Base-by-base conservation (phyloP, 2,113 vertebrate genomes). In the Barnardius zonarius region DNA sequence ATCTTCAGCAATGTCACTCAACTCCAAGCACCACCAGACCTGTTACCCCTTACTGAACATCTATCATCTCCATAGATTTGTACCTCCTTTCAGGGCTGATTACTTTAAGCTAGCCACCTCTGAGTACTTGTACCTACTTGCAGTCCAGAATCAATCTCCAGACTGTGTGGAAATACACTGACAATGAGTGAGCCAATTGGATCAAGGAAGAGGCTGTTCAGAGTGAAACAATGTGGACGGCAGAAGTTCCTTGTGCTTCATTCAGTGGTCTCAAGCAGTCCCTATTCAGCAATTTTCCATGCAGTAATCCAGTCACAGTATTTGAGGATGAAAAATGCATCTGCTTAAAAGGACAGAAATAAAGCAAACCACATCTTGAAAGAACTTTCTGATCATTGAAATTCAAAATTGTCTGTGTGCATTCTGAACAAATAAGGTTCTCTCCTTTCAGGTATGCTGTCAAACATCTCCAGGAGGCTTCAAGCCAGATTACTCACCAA, bases 11-110 rank as follows among this genome's bases (percentile, higher is more conserved):
- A 20, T 3, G 0, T 46, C 59, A 54, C 28, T 7, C 1, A 0
- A 30, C 52, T 64, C 43, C 28, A 76, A n/a, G 31, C 57, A 80
- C 33, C 30, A 46, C 27, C 41, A 81, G 35, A 46, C 24, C 49
- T 41, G 19, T 35, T 44, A 41, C 5, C 9, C 27, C 7, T 37
- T 62, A 72, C 22, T 28, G 22, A 73, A 49, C 9, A n/a, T 24
- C n/a, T 12, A 35, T 9, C n/a, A 49, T 11, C n/a, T 44, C 51
- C 57, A 39, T 0, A 0, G 49, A 39, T 70, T 5, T 57, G 24
- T 9, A 52, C 27, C 68, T 86, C 23, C 17, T 24, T 24, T 88
- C 57, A 61, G 54, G 39, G 51, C 1, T 49, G 10, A 19, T 15
- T 52, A 19, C 79, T 90, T 68, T 35, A n/a, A 81, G n/a, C 41